Evolutionary conservation across 2,888 invertebrate species (phyloP).

Genomic region (Mayetiola destructor): DNA sequence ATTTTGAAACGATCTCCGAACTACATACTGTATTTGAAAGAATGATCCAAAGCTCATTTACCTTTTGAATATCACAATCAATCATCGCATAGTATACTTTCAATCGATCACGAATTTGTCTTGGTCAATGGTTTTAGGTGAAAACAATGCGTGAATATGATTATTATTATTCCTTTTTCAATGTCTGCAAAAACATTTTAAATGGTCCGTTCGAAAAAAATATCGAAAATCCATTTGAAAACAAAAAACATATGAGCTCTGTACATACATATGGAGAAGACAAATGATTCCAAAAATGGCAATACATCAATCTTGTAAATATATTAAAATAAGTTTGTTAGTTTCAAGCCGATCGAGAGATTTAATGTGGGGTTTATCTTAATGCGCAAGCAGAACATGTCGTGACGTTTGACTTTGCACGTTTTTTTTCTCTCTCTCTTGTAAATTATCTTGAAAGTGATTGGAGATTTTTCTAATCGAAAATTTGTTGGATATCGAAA

Average conservation of each 20-base stretch:
- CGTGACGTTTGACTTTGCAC: not conserved
- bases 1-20: too few relatives aligned
- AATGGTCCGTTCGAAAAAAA: too few relatives aligned
- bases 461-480: too few relatives aligned
- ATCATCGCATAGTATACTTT: not conserved
- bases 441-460: too few relatives aligned
- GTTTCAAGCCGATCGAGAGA: not conserved
- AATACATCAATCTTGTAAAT: not conserved
- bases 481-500: too few relatives aligned
- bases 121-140: not conserved
- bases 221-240: not conserved
- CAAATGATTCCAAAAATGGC: not conserved
- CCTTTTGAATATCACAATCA: not conserved
- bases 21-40: too few relatives aligned
- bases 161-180: too few relatives aligned
- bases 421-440: too few relatives aligned
- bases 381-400: not conserved
- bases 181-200: too few relatives aligned
- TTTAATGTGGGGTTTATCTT: too few relatives aligned
- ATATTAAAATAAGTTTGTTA: not conserved
- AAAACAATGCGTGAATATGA: too few relatives aligned
- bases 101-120: conserved; percentile 2
- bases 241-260: not conserved
- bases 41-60: too few relatives aligned
- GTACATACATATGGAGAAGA: not conserved